Percentiles rank a stretch among this genome's conserved stretches.
Evolutionary conservation across 23 tunicate species (phyloP).

Genomic region (Trididemnum nubilum): DNA sequence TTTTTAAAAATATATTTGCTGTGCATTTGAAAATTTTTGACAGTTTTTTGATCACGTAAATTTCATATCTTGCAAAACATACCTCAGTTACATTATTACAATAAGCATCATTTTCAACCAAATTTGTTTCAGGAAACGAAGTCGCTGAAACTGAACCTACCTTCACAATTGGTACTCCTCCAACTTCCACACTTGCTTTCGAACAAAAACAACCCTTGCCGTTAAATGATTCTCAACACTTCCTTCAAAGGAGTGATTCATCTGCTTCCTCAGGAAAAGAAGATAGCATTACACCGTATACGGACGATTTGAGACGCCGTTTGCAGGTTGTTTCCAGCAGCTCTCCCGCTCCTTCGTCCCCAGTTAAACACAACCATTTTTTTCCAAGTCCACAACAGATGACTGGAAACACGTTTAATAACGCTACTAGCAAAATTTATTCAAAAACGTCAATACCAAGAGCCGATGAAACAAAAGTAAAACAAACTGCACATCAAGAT

Average conservation of each 20-base stretch:
- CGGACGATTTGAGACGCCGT: constrained; percentile 67
- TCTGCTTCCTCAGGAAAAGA: constrained; percentile 17
- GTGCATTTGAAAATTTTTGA: no score
- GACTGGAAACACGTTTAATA: not conserved
- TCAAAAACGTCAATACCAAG: not conserved
- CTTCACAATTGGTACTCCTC: not conserved
- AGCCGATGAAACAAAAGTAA: not conserved
- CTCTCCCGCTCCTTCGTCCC: constrained; percentile 28
- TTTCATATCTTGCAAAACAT: no score
- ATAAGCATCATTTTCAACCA: no score
- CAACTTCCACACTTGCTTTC: not conserved
- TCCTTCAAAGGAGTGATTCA: not conserved
- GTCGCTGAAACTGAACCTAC: not conserved
- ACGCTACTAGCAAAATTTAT: not conserved
- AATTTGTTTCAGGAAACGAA: constrained; percentile 31
- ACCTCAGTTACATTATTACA: no score
- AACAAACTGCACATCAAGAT: not conserved
- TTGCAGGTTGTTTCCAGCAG: constrained; percentile 42
- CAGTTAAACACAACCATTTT: not conserved
- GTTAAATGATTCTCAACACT: not conserved
- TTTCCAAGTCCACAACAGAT: not conserved
- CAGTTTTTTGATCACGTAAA: no score
- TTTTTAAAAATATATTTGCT: no score
- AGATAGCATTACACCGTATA: constrained; percentile 44
- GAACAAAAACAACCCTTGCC: not conserved